These are phyloP conservation scores for Agriopis leucophaearia DNA, from an alignment of 2,888 invertebrate species.

Conservation along the genomic window DNA sequence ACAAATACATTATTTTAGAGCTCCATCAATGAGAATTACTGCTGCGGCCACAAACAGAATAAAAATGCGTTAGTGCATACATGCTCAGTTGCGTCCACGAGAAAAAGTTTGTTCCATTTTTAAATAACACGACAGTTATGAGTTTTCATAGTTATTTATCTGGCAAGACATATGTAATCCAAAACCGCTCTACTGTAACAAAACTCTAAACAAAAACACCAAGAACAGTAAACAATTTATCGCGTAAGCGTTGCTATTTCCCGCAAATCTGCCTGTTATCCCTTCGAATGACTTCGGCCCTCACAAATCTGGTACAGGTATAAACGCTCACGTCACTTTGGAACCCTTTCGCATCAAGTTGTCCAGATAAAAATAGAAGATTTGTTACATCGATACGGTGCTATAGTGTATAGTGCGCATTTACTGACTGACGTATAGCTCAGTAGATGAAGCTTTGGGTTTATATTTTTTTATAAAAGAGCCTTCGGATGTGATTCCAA, in stretches of 20 bases:
- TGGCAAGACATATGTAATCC: neutral
- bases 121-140: too few relatives aligned
- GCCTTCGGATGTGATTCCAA: constrained; percentile 4
- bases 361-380: constrained; percentile 3
- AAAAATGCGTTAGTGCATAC: too few relatives aligned
- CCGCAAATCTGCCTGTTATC: constrained; percentile 20
- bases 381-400: constrained; percentile 5
- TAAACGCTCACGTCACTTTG: neutral
- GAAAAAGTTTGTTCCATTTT: too few relatives aligned
- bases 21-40: too few relatives aligned
- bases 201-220: too few relatives aligned
- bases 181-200: neutral
- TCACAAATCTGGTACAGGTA: constrained; percentile 21
- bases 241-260: constrained; percentile 21
- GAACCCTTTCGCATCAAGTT: constrained; percentile 13
- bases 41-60: too few relatives aligned
- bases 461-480: constrained; percentile 12
- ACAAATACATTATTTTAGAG: too few relatives aligned
- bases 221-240: constrained; percentile 19
- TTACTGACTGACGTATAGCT: neutral
- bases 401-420: constrained; percentile 7
- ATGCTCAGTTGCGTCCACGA: too few relatives aligned
- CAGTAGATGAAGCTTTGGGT: constrained; percentile 9
- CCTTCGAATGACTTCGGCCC: constrained; percentile 19
- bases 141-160: too few relatives aligned